Base-by-base conservation (phyloP, 2,888 invertebrate genomes). In the Baronia brevicornis region DNA sequence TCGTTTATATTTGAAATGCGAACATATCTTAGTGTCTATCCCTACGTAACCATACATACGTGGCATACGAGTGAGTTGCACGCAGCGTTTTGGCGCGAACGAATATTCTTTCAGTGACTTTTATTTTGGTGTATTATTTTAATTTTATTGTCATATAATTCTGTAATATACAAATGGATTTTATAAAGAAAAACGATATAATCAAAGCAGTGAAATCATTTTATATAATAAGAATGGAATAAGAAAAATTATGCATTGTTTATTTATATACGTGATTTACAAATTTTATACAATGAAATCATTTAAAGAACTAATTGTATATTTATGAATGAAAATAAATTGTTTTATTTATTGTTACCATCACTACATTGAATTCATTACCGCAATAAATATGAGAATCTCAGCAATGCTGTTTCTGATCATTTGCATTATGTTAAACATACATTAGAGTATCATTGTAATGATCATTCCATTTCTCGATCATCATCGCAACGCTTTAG, bases 401-500 rank as follows among this genome's bases (percentile, higher is more conserved):
- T 69, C 61, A 60, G 43, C 35, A 27, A 39, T 37, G 44, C 33
- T 40, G 38, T 33, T 11, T 1, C 14, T 6, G 10, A 14, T 4
- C 8, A 10, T 32, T 32, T 18, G 28, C 34, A 9, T 25, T n/a
- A 13, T 20, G 12, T 7, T 13, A 11, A 19, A 28, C 39, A 43
- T 46, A 37, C 40, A 38, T 44, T 47, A 47, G 39, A n/a, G n/a
- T 45, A 43, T 55, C 55, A 58, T 58, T 48, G 44, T 53, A 43
- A 51, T 42, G 46, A 69, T 70, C 65, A 69, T 71, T 72, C 66
- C 70, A 69, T 62, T 49, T 47, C 39, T 51, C 43, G 47, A 53
- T 44, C 44, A 47, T 42, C 12, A 31, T 27, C 20, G 19, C 23
- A 24, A 28, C 6, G 24, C 10, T 15, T 7, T 23, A 22, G 14